Evolutionary conservation across 1,140 invertebrate species (phyloP), one percentile per base, ranked within the genome.

Genomic region (Hylyphantes graminicola): DNA sequence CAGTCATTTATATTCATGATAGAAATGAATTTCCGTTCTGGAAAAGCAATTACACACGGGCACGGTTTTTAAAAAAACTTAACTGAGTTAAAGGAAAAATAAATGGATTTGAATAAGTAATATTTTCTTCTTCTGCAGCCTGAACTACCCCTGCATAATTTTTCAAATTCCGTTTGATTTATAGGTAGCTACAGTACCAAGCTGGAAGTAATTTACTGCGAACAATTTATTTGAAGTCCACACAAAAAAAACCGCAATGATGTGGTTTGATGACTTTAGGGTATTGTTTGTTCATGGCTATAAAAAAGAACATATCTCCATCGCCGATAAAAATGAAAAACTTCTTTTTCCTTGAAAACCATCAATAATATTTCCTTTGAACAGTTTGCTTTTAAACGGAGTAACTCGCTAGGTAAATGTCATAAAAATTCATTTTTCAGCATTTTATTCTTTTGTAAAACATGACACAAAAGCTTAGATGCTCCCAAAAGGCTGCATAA

Each of bases 31-130:
- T 65, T 21, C 35, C 35, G 35, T 64, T 59, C 53, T 0, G 8
- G 21, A 61, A 15, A 54, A 2, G 48, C 50, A 65, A 9, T 8
- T 77, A 19, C 19, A 65, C 19, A 48, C 57, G 35, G n/a, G 13
- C 54, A 57, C 9, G 8, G 8, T 59, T 35, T 12, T 68, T 21
- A 65, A 63, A 65, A 77, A 51, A 51, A 77, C 17, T 13, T 53
- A 21, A 10, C 50, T 12, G 15, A 54, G 7, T 13, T 19, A 19
- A 59, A 17, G 15, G 65, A 77, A 50, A 15, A 73, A 54, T 53
- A 53, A 67, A 77, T 65, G 61, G 65, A 77, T 77, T 77, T 77
- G 75, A 77, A 77, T 77, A 61, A 64, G 61, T 65, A 19, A 65
- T 11, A 64, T 76, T 21, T 65, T 65, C 57, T 76, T 11, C 55